Base-by-base conservation (phyloP, 2,113 vertebrate species). In the Tenrec ecaudatus region DNA sequence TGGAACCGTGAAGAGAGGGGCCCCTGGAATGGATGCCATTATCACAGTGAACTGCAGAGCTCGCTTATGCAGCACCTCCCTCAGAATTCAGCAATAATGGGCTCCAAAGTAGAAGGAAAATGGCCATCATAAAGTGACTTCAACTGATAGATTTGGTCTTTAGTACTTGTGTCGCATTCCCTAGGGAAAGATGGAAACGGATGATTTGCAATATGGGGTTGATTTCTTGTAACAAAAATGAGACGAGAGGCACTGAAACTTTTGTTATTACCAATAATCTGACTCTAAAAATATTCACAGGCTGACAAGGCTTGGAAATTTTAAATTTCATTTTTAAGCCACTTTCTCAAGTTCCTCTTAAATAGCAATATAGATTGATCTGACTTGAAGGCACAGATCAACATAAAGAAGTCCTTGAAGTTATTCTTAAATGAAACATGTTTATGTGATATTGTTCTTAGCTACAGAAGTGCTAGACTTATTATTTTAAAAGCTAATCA, bases 341-440 rank as follows among this genome's bases (percentile, higher is more conserved):
- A 58, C 2, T 22, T 75, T 91, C 81, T n/a, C 29, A 86, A 76
- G 47, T 80, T 83, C 83, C 69, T 3, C 25, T 86, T 64, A 84
- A 87, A 83, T 68, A 43, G 75, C 12, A 92, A 86, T 92, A 1
- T 20, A 82, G 12, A 89, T 94, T 92, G 68, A 8, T 31, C 82
- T 87, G 19, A 23, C 57, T 38, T 60, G 90, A 86, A 92, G 40
- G 4, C 4, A 36, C 33, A 4, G 23, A 1, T 77, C 19, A 85
- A 83, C 8, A 64, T 25, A 88, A 31, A 53, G 1, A 82, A 71
- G 27, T 62, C 4, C 8, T 84, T 81, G 66, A 82, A 82, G 33
- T 22, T 75, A 73, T 73, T 66, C 19, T 66, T 64, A 87, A 91
- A 36, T 81, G 31, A 81, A 92, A 3, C 9, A 85, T n/a, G 27